Conservation (phyloP, 2,888 invertebrate species). For the Barypeithes pellucidus region DNA sequence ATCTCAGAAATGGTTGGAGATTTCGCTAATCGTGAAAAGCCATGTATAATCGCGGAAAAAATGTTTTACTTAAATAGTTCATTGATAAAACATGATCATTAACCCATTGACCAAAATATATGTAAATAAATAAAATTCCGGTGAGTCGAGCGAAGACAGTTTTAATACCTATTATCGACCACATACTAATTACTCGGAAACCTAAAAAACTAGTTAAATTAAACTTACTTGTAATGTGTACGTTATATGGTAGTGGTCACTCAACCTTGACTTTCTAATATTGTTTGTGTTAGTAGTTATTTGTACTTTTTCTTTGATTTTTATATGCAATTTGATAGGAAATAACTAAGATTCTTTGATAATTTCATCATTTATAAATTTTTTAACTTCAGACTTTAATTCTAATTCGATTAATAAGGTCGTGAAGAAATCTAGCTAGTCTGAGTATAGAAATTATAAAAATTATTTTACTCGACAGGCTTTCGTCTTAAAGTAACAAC, state of each 20-base stretch:
- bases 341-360: too few species aligned
- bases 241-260: conserved; percentile 23
- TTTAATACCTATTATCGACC: conserved; percentile 33
- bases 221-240: conserved; percentile 24
- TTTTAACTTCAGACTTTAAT: too few species aligned
- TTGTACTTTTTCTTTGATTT: conserved; percentile 26
- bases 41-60: too few species aligned
- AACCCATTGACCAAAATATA: conserved; percentile 16
- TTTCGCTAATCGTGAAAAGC: too few species aligned
- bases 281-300: conserved; percentile 29
- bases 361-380: too few species aligned
- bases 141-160: conserved; percentile 12
- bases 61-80: too few species aligned
- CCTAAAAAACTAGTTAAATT: conserved; percentile 35
- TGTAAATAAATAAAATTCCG: conserved; percentile 1
- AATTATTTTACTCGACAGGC: too few species aligned
- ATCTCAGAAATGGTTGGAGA: too few species aligned
- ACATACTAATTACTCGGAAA: conserved; percentile 37
- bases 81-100: conserved; percentile 1
- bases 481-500: too few species aligned
- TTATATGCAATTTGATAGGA: neutral
- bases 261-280: conserved; percentile 44
- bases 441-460: too few species aligned
- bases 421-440: too few species aligned
- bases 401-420: too few species aligned